Evolutionary conservation across 1,140 invertebrate genomes (phyloP).

Genomic region (Cyclina sinensis): DNA sequence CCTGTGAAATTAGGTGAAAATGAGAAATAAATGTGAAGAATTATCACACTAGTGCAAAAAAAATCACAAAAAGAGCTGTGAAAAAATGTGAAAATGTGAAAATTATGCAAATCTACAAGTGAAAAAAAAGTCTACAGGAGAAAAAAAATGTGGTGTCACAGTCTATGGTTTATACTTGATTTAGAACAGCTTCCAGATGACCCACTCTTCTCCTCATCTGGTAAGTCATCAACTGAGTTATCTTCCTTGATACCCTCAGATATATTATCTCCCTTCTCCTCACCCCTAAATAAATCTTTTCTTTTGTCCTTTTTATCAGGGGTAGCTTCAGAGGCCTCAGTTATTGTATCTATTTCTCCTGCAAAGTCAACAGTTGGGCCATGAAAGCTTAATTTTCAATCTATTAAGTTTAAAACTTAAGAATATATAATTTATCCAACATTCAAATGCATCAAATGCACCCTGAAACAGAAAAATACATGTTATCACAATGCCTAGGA

Average conservation of each 20-base stretch:
- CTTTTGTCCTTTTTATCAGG: not conserved
- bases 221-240: not conserved
- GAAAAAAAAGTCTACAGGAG: not conserved
- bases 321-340: conserved; percentile 38
- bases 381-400: too few relatives aligned
- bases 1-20: conserved; percentile 8
- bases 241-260: conserved; percentile 42
- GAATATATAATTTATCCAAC: too few relatives aligned
- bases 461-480: too few relatives aligned
- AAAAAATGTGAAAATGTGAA: conserved; percentile 25
- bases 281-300: conserved; percentile 3
- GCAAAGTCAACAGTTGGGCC: not conserved
- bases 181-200: not conserved
- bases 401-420: too few relatives aligned
- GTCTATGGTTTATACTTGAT: not conserved
- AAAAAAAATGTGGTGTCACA: not conserved
- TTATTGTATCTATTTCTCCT: conserved; percentile 58
- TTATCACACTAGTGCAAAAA: not conserved
- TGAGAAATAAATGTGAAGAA: not conserved
- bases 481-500: too few relatives aligned
- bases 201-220: not conserved
- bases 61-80: too few relatives aligned
- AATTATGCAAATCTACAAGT: too few relatives aligned
- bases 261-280: conserved; percentile 49
- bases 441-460: not conserved